These are phyloP conservation scores for Ophion obscuratus DNA, from an alignment of 2,888 invertebrate species.

Conservation along the genomic window DNA sequence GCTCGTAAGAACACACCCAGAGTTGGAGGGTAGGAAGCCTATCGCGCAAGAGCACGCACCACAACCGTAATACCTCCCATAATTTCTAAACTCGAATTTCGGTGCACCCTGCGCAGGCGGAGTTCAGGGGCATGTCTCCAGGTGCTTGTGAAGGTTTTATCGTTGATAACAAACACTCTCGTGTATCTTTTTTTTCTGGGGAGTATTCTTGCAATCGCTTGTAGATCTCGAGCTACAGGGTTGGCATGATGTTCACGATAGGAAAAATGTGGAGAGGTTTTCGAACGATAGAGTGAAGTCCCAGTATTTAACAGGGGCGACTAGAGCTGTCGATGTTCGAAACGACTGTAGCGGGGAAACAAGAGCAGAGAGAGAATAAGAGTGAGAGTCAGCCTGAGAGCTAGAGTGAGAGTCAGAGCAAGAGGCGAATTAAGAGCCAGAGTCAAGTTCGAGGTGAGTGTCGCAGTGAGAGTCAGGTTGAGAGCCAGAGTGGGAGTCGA, in stretches of 20 bases:
- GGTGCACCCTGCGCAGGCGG: background rate
- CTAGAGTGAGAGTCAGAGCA: background rate
- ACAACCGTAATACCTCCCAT: too few species aligned
- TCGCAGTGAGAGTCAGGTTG: too few species aligned
- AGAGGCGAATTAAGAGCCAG: too few species aligned
- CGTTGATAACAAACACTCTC: slow-evolving; percentile 31
- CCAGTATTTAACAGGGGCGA: background rate
- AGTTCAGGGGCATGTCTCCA: slow-evolving; percentile 20
- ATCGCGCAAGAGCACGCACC: too few species aligned
- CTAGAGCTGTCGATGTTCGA: too few species aligned
- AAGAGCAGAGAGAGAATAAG: background rate
- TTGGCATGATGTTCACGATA: background rate
- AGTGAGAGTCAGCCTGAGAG: background rate
- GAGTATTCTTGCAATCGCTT: slow-evolving; percentile 34
- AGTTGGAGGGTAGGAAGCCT: too few species aligned
- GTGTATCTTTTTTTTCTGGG: background rate
- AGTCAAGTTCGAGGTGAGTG: too few species aligned
- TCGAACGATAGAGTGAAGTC: background rate
- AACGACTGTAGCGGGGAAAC: background rate
- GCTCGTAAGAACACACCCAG: too few species aligned
- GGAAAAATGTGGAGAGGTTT: slow-evolving; percentile 26
- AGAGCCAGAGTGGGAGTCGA: too few species aligned
- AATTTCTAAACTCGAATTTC: too few species aligned
- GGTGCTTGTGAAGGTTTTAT: slow-evolving; percentile 44
- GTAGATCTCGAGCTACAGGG: slow-evolving; percentile 30